Evolutionary conservation across 2,888 invertebrate species (phyloP).

Genomic region (Phorcus lineatus): DNA sequence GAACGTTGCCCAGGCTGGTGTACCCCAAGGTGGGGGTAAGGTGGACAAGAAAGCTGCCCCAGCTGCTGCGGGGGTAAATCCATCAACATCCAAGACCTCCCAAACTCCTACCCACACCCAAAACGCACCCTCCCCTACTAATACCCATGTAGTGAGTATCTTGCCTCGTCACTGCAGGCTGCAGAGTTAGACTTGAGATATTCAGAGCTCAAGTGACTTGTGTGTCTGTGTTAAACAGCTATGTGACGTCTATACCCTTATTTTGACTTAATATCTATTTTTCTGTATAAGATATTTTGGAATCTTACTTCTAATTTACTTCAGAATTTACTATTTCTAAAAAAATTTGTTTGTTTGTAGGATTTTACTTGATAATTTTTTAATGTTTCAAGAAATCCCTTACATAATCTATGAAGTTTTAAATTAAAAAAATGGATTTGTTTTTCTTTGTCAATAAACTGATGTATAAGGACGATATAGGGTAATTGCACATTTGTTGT

Average conservation of each 20-base stretch:
- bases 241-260: not conserved
- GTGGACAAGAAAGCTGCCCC: conserved; percentile 63
- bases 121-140: conserved; percentile 52
- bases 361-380: no score
- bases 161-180: conserved; percentile 11
- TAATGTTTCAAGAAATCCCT: no score
- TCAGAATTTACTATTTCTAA: no score
- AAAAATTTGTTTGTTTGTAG: no score
- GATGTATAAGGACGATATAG: no score
- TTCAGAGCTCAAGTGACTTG: conserved; percentile 3
- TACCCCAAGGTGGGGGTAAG: conserved; percentile 53
- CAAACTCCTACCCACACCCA: conserved; percentile 53
- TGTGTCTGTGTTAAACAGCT: not conserved
- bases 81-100: conserved; percentile 51
- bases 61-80: conserved; percentile 66
- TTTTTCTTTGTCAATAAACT: no score
- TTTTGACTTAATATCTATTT: not conserved
- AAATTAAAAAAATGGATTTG: no score
- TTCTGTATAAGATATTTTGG: not conserved
- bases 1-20: conserved; percentile 52
- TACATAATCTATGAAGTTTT: no score
- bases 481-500: no score
- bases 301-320: no score
- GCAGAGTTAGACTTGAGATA: not conserved
- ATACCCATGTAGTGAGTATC: conserved; percentile 31